Conservation (phyloP, 2,888 invertebrate genomes). For the Troides oblongomaculatus region DNA sequence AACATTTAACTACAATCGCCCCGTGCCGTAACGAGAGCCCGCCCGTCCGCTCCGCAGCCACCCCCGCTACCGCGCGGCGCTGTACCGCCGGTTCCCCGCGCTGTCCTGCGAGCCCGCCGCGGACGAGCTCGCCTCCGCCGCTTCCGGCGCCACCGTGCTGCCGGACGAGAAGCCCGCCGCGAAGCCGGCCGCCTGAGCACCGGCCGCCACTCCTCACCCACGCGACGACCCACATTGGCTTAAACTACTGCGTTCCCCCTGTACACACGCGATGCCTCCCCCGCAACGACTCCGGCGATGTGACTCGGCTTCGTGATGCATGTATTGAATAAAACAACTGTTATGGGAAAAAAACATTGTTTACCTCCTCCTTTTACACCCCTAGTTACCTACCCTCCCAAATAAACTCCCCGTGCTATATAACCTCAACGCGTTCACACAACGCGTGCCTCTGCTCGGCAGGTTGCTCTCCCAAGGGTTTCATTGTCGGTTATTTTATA, state of each 20-base stretch:
- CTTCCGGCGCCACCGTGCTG: conserved; percentile 19
- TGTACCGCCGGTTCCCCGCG: conserved; percentile 86
- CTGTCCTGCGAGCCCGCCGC: background rate
- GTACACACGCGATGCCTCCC: background rate
- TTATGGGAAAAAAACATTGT: background rate
- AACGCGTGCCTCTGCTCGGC: too few species aligned
- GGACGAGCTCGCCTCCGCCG: conserved; percentile 22
- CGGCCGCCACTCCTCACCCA: background rate
- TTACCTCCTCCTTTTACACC: too few species aligned
- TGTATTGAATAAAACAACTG: conserved; percentile 14
- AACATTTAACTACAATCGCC: too few species aligned
- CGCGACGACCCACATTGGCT: background rate
- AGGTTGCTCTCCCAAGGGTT: too few species aligned
- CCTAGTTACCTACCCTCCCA: too few species aligned
- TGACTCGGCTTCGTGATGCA: conserved; percentile 3
- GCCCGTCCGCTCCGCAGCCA: conserved; percentile 73
- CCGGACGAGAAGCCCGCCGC: conserved; percentile 25
- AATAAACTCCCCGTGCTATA: too few species aligned
- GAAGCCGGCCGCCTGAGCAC: conserved; percentile 20
- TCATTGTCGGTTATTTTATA: too few species aligned
- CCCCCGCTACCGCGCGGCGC: conserved; percentile 88
- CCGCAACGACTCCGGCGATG: conserved; percentile 14
- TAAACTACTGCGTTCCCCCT: background rate
- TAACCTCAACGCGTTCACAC: too few species aligned
- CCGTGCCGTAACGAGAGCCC: too few species aligned